These are phyloP conservation scores for Diorhabda carinulata DNA, from an alignment of 1,140 invertebrate species.

Conservation along the genomic window DNA sequence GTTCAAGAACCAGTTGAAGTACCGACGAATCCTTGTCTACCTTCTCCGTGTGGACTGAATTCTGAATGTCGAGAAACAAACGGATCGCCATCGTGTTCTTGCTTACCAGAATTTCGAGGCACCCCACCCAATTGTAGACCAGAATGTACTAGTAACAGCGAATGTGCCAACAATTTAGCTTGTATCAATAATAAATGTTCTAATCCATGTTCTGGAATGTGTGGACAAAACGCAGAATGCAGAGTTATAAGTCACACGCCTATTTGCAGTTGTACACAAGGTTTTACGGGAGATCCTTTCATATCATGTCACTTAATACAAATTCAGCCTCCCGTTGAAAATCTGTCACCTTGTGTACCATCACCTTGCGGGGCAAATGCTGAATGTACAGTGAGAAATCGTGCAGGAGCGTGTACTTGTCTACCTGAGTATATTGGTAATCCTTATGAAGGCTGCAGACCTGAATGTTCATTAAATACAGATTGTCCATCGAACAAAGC, in stretches of 20 bases:
- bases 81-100: slow-evolving; percentile 75
- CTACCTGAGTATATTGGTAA: slow-evolving; percentile 65
- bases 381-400: slow-evolving; percentile 57
- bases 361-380: slow-evolving; percentile 66
- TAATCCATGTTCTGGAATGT: slow-evolving; percentile 75
- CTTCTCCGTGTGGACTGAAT: slow-evolving; percentile 79
- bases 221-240: slow-evolving; percentile 79
- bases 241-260: slow-evolving; percentile 78
- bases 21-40: slow-evolving; percentile 66
- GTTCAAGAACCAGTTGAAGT: slow-evolving; percentile 24
- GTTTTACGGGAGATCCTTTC: slow-evolving; percentile 74
- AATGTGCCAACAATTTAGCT: slow-evolving; percentile 68
- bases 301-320: slow-evolving; percentile 52
- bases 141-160: slow-evolving; percentile 76
- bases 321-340: slow-evolving; percentile 39
- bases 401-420: slow-evolving; percentile 63
- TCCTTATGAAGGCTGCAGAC: slow-evolving; percentile 65
- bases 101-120: slow-evolving; percentile 74
- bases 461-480: slow-evolving; percentile 61
- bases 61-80: slow-evolving; percentile 72
- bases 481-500: slow-evolving; percentile 59
- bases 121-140: slow-evolving; percentile 78
- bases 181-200: slow-evolving; percentile 80
- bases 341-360: slow-evolving; percentile 55
- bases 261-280: slow-evolving; percentile 70